Evolutionary conservation across 23 tunicate species (phyloP).

Genomic region (Oikopleura albicans): DNA sequence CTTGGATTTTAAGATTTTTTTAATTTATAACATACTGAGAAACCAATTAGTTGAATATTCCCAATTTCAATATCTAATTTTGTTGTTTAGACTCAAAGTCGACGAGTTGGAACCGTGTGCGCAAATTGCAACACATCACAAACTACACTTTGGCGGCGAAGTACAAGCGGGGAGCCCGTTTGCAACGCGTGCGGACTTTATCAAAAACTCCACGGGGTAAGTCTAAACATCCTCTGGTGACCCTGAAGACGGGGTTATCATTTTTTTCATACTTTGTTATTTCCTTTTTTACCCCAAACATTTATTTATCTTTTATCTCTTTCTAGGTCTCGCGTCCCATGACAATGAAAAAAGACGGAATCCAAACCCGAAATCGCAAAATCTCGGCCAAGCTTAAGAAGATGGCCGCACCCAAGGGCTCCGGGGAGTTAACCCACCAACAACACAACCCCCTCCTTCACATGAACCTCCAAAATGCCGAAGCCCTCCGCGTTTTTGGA

Average conservation of each 20-base stretch:
- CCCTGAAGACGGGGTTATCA: not conserved
- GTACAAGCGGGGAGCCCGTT: constrained; percentile 10
- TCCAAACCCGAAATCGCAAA: constrained; percentile 10
- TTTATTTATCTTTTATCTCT: too few relatives aligned
- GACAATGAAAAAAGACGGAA: constrained; percentile 18
- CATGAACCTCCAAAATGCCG: not conserved
- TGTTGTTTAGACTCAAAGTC: not conserved
- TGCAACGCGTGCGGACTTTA: constrained; percentile 15
- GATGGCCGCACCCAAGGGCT: not conserved
- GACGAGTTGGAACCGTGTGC: not conserved
- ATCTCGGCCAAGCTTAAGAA: not conserved
- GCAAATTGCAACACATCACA: not conserved
- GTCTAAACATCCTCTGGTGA: not conserved
- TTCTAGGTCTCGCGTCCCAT: not conserved
- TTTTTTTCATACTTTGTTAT: too few relatives aligned
- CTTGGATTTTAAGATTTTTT: not conserved
- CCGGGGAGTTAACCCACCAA: not conserved
- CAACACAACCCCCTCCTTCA: not conserved
- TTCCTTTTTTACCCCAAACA: too few relatives aligned
- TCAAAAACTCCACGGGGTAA: constrained; percentile 16
- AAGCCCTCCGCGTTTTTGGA: not conserved
- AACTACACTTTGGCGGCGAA: constrained; percentile 14
- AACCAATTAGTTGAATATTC: not conserved
- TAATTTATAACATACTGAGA: too few relatives aligned
- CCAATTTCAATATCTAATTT: not conserved